Percentiles rank a stretch among this genome's conserved stretches.
phyloP scores from a whole-genome alignment of 2,113 vertebrate genomes.

The Ursus arctos region DNA sequence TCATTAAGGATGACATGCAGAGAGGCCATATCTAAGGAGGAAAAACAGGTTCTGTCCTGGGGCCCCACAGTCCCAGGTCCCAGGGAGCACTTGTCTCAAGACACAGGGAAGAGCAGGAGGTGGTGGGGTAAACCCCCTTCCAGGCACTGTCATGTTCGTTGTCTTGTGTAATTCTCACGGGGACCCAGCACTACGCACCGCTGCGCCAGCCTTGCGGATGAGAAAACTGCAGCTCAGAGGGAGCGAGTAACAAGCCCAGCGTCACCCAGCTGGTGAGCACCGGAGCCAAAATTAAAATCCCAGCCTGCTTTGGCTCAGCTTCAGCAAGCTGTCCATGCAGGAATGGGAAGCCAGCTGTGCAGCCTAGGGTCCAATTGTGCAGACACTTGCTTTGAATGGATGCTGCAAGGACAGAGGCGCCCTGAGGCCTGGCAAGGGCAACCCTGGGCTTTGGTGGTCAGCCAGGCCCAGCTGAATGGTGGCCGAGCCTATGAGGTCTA shows the following conservation, averaged over 20 bases:
- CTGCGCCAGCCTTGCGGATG: neutral
- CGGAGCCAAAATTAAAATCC: neutral
- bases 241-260: neutral
- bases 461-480: neutral
- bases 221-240: constrained; percentile 8
- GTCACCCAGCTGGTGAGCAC: neutral
- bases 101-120: neutral
- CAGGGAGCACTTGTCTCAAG: neutral
- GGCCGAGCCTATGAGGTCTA: neutral
- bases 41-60: neutral
- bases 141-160: neutral
- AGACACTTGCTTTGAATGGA: neutral
- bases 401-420: neutral
- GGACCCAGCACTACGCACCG: neutral
- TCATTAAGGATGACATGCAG: neutral
- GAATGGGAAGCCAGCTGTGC: neutral
- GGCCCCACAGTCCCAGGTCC: neutral
- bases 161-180: neutral
- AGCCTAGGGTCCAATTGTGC: neutral
- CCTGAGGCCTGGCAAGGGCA: neutral
- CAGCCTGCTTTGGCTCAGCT: neutral
- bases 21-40: neutral
- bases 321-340: neutral
- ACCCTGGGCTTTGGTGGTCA: neutral
- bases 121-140: neutral